Base-by-base conservation (phyloP, 2,888 invertebrate genomes). In the Melitaea athalia region DNA sequence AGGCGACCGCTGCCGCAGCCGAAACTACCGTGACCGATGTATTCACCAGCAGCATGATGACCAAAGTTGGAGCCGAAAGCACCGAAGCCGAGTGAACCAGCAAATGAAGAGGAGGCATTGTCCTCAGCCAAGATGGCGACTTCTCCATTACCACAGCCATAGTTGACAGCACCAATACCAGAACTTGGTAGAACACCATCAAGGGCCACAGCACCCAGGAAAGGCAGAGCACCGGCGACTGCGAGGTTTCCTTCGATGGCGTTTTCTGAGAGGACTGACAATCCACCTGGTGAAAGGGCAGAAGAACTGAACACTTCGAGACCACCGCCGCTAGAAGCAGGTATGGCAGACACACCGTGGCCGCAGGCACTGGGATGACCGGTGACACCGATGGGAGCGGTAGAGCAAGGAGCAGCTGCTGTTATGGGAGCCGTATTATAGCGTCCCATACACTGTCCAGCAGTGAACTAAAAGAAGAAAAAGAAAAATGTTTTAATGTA, bases 161-260 rank as follows among this genome's bases (percentile, higher is more conserved):
- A 81, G 43, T 76, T 70, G 8, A 78, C 78, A 5, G 79, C 72
- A 7, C 79, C 78, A 38, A 38, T 8, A 38, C 38, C 38, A 38
- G 38, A 7, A 5, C 6, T 38, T 3, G 38, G 38, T 38, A 38
- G 8, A 38, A 38, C 38, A 38, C 38, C 38, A 0, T 38, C 82
- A 5, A 84, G 69, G 24, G 77, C 79, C 0, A 83, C 84, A 7
- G 79, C 73, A 5, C 79, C 78, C 17, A 79, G 57, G 76, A 81
- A 78, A 7, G 78, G 81, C 52, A 81, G 64, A 49, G 77, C 72
- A 52, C 81, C 81, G n/a, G 65, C 55, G 14, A 78, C 77, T 15
- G 69, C 59, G 3, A 83, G 49, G 42, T 74, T 59, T 5, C 83
- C 83, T 71, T 80, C 79, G 42, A 80, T 77, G 3, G 73, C 73